Evolutionary conservation across 2,888 invertebrate species (phyloP).

Genomic region (Galerucella pusilla): DNA sequence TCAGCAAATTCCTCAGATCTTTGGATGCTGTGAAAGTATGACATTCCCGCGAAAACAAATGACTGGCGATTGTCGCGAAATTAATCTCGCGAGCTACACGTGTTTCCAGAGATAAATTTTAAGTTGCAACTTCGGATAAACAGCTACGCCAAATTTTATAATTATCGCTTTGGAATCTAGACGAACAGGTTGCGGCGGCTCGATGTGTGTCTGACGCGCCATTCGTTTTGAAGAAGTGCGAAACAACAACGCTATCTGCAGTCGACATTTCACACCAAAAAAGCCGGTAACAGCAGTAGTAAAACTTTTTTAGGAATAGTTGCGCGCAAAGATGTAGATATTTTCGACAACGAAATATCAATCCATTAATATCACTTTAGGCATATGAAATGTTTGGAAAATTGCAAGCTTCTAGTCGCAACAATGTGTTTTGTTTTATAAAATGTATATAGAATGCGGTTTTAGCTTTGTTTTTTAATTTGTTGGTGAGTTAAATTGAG

Average conservation of each 20-base stretch:
- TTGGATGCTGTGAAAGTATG: constrained; percentile 43
- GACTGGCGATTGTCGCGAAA: constrained; percentile 51
- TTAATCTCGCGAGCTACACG: constrained; percentile 56
- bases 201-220: constrained; percentile 57
- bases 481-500: background rate
- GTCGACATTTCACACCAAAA: constrained; percentile 42
- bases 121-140: constrained; percentile 55
- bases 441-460: background rate
- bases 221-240: constrained; percentile 56
- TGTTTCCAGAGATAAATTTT: constrained; percentile 56
- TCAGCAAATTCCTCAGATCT: constrained; percentile 40
- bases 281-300: constrained; percentile 6
- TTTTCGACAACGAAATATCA: background rate
- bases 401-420: too few relatives aligned
- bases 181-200: constrained; percentile 61
- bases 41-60: constrained; percentile 54
- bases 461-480: too few relatives aligned
- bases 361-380: too few relatives aligned
- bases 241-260: constrained; percentile 54
- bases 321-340: background rate
- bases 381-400: too few relatives aligned
- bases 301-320: constrained; percentile 5
- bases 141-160: constrained; percentile 62
- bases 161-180: constrained; percentile 64
- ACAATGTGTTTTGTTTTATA: background rate